Percentiles rank a stretch among this genome's conserved stretches.
Evolutionary conservation across 2,888 invertebrate species (phyloP).

Genomic region (Bugula neritina): DNA sequence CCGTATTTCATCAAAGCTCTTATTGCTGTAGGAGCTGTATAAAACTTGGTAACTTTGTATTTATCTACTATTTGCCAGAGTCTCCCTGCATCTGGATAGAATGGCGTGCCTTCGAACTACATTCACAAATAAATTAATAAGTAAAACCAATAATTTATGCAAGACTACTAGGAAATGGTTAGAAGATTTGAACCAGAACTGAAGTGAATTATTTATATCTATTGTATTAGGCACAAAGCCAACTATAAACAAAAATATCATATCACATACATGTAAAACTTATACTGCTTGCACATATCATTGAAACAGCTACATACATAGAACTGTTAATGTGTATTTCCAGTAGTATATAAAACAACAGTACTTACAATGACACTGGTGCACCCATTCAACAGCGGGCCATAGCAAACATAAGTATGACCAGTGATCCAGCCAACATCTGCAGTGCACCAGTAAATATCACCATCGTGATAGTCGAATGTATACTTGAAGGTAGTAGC

Average conservation of each 20-base stretch:
- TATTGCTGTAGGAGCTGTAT: conserved; percentile 97
- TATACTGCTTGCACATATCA: no score
- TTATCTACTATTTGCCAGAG: conserved; percentile 90
- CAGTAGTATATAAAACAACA: no score
- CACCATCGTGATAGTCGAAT: conserved; percentile 65
- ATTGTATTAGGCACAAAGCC: no score
- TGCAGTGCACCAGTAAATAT: conserved; percentile 55
- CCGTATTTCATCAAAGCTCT: conserved; percentile 92
- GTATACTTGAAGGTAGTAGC: conserved; percentile 87
- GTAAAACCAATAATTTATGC: no score
- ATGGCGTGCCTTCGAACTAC: conserved; percentile 84
- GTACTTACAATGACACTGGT: conserved; percentile 86
- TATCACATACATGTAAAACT: no score
- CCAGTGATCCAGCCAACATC: conserved; percentile 67
- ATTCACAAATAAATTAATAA: no score
- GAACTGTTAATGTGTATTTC: no score
- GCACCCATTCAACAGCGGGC: conserved; percentile 85
- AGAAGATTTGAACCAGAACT: no score
- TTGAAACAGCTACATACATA: no score
- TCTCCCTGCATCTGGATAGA: conserved; percentile 84
- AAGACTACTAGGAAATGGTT: no score
- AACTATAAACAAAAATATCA: no score
- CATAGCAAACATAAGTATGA: conserved; percentile 68
- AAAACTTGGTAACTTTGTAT: conserved; percentile 87
- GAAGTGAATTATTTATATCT: no score